Evolutionary conservation across 2,113 vertebrate species (phyloP).

Genomic region (Cheirogaleus medius): DNA sequence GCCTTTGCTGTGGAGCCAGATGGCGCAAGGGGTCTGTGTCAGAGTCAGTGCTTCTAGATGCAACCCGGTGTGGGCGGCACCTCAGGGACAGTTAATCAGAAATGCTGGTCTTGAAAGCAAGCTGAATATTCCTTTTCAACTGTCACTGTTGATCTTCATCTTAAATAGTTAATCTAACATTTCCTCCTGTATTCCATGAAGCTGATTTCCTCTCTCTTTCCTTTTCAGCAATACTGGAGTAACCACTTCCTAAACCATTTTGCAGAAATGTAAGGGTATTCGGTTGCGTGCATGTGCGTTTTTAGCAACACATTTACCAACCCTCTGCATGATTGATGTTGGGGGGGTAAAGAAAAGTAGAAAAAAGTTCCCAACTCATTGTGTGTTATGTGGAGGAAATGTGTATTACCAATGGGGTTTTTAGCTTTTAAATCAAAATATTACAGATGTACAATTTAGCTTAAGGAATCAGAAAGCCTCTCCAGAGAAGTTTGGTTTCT

Average conservation of each 20-base stretch:
- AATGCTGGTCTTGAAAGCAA: not conserved
- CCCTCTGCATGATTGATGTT: slow-evolving; percentile 93
- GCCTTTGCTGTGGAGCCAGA: not conserved
- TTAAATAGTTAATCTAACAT: slow-evolving; percentile 72
- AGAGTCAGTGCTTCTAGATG: slow-evolving; percentile 62
- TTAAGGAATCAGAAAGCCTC: slow-evolving; percentile 72
- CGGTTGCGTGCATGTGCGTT: slow-evolving; percentile 95
- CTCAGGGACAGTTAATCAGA: slow-evolving; percentile 36
- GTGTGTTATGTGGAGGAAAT: slow-evolving; percentile 87
- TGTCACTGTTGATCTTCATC: slow-evolving; percentile 79
- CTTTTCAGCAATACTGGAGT: slow-evolving; percentile 95
- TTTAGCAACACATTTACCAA: slow-evolving; percentile 92
- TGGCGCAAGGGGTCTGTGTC: not conserved
- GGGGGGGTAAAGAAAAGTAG: slow-evolving; percentile 76
- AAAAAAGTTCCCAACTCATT: slow-evolving; percentile 80
- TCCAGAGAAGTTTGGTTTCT: slow-evolving; percentile 83
- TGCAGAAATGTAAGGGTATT: slow-evolving; percentile 94
- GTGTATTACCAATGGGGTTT: slow-evolving; percentile 84
- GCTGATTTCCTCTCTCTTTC: slow-evolving; percentile 86
- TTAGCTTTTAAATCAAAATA: slow-evolving; percentile 82
- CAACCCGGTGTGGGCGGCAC: slow-evolving; percentile 12
- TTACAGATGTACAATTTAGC: slow-evolving; percentile 86
- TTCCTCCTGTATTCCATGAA: slow-evolving; percentile 76
- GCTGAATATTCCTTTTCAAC: slow-evolving; percentile 64
- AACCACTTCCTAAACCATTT: slow-evolving; percentile 91